These are phyloP conservation scores for Chionomys nivalis DNA, from an alignment of 2,113 vertebrate genomes.

Conservation along the genomic window DNA sequence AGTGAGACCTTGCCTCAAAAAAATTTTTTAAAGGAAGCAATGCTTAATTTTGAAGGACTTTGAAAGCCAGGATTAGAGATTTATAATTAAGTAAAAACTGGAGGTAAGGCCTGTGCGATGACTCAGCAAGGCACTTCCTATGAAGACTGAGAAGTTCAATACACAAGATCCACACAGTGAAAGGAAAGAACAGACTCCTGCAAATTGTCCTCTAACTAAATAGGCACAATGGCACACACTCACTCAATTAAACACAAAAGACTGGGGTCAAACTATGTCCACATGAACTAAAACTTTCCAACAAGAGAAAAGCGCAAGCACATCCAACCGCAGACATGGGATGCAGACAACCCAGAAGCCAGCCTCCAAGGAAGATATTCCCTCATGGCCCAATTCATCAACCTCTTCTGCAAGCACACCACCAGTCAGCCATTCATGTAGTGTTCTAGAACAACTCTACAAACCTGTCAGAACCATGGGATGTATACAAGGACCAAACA, in stretches of 20 bases:
- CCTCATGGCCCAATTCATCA: conserved; percentile 91
- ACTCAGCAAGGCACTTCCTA: background rate
- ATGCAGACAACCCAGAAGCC: background rate
- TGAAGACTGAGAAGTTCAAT: background rate
- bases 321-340: background rate
- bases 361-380: conserved; percentile 87
- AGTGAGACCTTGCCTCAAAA: background rate
- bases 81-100: conserved; percentile 40
- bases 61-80: background rate
- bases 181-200: background rate
- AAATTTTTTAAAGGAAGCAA: background rate
- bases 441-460: conserved; percentile 95
- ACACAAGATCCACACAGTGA: background rate
- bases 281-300: background rate
- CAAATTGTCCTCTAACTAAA: background rate
- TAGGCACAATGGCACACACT: background rate
- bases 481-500: conserved; percentile 93
- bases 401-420: conserved; percentile 93
- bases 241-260: background rate
- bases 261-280: background rate
- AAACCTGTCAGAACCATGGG: conserved; percentile 93
- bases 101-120: background rate
- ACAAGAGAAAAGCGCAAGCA: background rate
- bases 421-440: conserved; percentile 93
- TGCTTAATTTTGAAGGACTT: background rate